phyloP scores from a whole-genome alignment of 1,140 invertebrate genomes.

The Aphelinus atriplicis region DNA sequence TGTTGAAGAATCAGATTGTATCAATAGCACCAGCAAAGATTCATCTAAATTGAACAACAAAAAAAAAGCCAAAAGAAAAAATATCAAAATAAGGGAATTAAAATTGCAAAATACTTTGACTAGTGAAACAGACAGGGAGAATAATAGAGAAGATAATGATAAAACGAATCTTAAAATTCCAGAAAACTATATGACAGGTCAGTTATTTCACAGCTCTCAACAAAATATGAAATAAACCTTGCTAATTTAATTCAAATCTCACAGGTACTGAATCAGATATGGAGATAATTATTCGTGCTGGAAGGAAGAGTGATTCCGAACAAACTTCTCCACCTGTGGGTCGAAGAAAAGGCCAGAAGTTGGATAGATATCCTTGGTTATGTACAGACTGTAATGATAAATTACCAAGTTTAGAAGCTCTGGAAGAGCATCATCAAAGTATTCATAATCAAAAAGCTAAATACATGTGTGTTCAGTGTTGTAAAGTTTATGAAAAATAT shows the following conservation, averaged over 20 bases:
- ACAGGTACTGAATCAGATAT: slow-evolving; percentile 61
- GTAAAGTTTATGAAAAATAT: slow-evolving; percentile 71
- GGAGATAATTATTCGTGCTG: slow-evolving; percentile 56
- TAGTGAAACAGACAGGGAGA: slow-evolving; percentile 42
- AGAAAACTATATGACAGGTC: slow-evolving; percentile 65
- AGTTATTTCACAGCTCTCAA: slow-evolving; percentile 22
- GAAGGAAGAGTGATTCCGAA: slow-evolving; percentile 24
- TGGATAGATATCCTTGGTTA: slow-evolving; percentile 67
- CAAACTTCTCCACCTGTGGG: not conserved
- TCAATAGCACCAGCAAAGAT: slow-evolving; percentile 48
- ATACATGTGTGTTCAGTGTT: slow-evolving; percentile 70
- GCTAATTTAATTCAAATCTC: slow-evolving; percentile 25
- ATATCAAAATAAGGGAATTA: slow-evolving; percentile 48
- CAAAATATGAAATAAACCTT: slow-evolving; percentile 23
- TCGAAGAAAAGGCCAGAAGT: slow-evolving; percentile 40
- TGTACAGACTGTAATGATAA: slow-evolving; percentile 69
- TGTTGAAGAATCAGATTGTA: slow-evolving; percentile 50
- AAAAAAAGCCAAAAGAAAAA: slow-evolving; percentile 54
- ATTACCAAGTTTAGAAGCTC: slow-evolving; percentile 63
- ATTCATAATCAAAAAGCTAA: slow-evolving; percentile 67
- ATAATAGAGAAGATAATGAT: slow-evolving; percentile 40
- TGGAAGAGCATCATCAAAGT: slow-evolving; percentile 66
- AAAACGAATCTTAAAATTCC: slow-evolving; percentile 56
- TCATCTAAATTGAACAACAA: slow-evolving; percentile 47
- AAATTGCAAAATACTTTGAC: slow-evolving; percentile 47